phyloP scores from a whole-genome alignment of 2,113 vertebrate species.

The Nipponia nippon region DNA sequence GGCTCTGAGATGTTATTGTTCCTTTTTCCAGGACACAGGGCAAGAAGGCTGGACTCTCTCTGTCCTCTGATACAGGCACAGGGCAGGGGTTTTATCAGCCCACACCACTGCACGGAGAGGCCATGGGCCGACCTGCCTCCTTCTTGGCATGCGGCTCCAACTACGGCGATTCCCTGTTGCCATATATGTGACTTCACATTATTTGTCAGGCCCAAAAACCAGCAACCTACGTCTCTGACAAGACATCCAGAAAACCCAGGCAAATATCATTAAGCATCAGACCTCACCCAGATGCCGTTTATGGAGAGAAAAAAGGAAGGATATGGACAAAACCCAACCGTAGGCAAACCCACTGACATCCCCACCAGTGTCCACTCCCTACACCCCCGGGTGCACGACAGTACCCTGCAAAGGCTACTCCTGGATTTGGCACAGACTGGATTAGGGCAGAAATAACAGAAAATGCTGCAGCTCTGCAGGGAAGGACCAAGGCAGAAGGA shows the following conservation, averaged over 20 bases:
- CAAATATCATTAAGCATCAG: not conserved
- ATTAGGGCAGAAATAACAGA: not conserved
- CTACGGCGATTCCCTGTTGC: not conserved
- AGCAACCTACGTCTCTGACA: not conserved
- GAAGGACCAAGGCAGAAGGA: not conserved
- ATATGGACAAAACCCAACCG: accelerated
- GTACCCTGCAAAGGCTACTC: not conserved
- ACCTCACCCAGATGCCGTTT: not conserved
- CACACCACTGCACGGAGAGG: not conserved
- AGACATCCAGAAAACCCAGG: not conserved
- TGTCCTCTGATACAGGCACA: accelerated
- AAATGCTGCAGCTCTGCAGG: not conserved
- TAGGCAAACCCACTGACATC: not conserved
- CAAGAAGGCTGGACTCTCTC: not conserved
- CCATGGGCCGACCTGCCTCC: not conserved
- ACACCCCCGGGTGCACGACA: accelerated
- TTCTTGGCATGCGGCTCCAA: not conserved
- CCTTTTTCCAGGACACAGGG: not conserved
- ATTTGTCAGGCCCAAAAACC: not conserved
- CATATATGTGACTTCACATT: accelerated
- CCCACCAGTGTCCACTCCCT: not conserved
- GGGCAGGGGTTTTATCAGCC: not conserved
- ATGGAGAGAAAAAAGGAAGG: not conserved
- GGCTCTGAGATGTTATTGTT: not conserved
- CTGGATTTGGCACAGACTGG: not conserved